Evolutionary conservation across 1,140 invertebrate genomes (phyloP).

Genomic region (Apis laboriosa): DNA sequence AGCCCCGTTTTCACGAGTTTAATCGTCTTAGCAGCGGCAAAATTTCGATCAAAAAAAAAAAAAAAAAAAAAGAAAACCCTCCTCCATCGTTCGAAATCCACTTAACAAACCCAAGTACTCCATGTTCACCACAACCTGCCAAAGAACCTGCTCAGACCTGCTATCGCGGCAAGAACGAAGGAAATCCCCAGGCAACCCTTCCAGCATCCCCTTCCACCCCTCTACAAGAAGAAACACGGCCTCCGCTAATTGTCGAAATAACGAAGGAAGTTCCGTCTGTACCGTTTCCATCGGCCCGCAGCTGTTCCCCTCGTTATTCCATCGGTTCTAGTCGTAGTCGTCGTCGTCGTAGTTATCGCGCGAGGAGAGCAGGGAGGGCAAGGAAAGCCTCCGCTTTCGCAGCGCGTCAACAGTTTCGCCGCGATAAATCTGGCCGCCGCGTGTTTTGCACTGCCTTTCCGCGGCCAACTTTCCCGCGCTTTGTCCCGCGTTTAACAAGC

Average conservation of each 20-base stretch:
- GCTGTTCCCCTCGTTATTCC: slow-evolving; percentile 53
- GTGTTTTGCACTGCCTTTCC: slow-evolving; percentile 38
- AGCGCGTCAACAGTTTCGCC: slow-evolving; percentile 1
- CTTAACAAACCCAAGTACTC: not conserved
- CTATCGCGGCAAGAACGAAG: not conserved
- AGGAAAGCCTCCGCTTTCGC: not conserved
- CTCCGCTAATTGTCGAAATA: slow-evolving; percentile 74
- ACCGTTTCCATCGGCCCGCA: slow-evolving; percentile 42
- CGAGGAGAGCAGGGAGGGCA: too few species aligned
- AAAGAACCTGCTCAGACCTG: not conserved
- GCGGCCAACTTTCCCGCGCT: not conserved
- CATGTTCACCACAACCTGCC: not conserved
- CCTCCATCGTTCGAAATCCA: not conserved
- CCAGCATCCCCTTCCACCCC: not conserved
- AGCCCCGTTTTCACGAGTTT: too few species aligned
- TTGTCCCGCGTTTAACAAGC: slow-evolving; percentile 48
- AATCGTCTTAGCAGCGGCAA: too few species aligned
- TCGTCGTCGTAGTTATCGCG: slow-evolving; percentile 24
- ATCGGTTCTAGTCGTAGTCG: not conserved
- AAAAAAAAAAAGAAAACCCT: not conserved
- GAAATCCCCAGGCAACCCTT: not conserved
- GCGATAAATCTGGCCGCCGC: slow-evolving; percentile 50
- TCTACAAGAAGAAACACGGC: slow-evolving; percentile 71
- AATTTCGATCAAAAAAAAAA: too few species aligned
- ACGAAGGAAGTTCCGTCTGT: slow-evolving; percentile 72